phyloP scores from a whole-genome alignment of 2,888 invertebrate species.

The Formica aserva region DNA sequence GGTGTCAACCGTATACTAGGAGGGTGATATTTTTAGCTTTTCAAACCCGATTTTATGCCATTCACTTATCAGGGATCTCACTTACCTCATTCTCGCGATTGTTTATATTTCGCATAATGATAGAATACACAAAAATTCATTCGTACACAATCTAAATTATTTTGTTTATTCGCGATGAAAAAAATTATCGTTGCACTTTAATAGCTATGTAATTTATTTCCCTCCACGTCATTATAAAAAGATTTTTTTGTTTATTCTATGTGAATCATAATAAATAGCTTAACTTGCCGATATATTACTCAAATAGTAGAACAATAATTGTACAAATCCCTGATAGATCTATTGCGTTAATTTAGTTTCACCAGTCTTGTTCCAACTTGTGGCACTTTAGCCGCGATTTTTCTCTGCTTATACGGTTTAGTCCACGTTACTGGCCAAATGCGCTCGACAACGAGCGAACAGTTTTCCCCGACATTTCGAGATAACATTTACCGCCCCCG shows the following conservation, averaged over 20 bases:
- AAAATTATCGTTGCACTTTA: neutral
- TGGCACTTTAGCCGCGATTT: conserved; percentile 5
- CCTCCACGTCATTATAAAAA: neutral
- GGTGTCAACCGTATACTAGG: neutral
- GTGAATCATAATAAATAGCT: neutral
- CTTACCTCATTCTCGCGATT: neutral
- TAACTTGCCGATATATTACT: neutral
- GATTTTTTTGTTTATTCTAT: neutral
- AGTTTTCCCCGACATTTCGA: conserved; percentile 26
- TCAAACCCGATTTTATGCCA: conserved; percentile 14
- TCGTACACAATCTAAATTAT: neutral
- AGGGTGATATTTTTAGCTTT: conserved; percentile 29
- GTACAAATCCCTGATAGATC: neutral
- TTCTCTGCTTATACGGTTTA: neutral
- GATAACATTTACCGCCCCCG: conserved; percentile 48
- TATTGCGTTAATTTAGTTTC: neutral
- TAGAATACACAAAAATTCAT: neutral
- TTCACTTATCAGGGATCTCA: neutral
- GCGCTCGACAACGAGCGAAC: conserved; percentile 7
- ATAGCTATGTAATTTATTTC: neutral
- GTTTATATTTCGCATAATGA: conserved; percentile 20
- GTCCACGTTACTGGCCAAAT: conserved; percentile 8
- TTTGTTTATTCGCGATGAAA: neutral
- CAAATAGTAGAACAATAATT: neutral
- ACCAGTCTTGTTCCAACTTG: neutral